Evolutionary conservation across 2,888 invertebrate genomes (phyloP).

Genomic region (Hyles lineata): DNA sequence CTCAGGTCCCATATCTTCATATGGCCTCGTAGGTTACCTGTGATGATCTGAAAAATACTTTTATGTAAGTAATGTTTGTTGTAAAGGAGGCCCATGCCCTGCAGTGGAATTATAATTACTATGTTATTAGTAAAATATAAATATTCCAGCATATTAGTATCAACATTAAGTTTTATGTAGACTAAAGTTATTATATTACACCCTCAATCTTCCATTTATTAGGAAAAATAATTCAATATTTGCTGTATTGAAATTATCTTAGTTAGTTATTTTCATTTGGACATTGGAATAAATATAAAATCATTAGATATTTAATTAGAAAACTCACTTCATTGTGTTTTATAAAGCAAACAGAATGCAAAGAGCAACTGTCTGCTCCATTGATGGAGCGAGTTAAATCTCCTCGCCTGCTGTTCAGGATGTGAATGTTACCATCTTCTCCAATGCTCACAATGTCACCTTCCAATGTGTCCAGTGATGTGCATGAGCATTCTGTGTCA

Average conservation of each 20-base stretch:
- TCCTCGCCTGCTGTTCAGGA: conserved; percentile 76
- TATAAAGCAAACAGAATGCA: conserved; percentile 91
- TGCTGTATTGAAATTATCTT: no score
- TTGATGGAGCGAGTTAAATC: conserved; percentile 79
- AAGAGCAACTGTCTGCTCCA: conserved; percentile 92
- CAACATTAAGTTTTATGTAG: no score
- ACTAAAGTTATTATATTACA: no score
- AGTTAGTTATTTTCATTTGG: no score
- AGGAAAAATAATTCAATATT: no score
- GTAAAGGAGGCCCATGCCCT: background rate
- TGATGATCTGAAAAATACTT: conserved; percentile 85
- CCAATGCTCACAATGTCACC: conserved; percentile 93
- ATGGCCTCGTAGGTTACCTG: conserved; percentile 94
- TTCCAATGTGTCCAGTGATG: conserved; percentile 89
- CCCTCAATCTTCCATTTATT: no score
- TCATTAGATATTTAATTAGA: background rate
- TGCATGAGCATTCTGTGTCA: conserved; percentile 87
- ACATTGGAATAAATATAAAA: no score
- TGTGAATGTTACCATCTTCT: conserved; percentile 90
- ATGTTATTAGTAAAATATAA: no score
- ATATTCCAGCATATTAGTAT: no score
- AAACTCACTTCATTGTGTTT: conserved; percentile 84
- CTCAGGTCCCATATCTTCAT: conserved; percentile 96
- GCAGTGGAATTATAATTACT: background rate
- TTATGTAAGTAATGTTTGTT: background rate